phyloP scores from a whole-genome alignment of 2,113 vertebrate genomes.

The Australoheros scitulus region DNA sequence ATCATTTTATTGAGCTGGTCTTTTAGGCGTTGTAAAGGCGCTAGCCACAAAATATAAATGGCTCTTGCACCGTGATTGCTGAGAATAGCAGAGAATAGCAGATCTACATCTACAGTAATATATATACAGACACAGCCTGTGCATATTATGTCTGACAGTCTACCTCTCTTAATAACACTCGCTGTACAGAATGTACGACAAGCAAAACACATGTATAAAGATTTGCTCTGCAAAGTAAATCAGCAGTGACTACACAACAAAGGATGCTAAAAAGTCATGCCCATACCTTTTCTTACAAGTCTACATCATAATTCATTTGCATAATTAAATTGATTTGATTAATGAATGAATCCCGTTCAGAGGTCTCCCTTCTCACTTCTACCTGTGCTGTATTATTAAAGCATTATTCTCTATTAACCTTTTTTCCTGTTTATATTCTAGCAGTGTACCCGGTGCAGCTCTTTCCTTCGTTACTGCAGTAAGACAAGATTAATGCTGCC shows the following conservation, averaged over 20 bases:
- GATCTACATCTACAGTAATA: background rate
- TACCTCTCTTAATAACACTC: background rate
- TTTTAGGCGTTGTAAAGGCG: background rate
- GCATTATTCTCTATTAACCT: conserved; percentile 55
- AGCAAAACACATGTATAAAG: conserved; percentile 12
- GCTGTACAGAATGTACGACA: background rate
- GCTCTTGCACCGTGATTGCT: background rate
- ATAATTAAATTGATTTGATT: conserved; percentile 33
- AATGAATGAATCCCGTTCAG: conserved; percentile 25
- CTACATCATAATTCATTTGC: conserved; percentile 20
- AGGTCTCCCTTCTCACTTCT: conserved; percentile 13
- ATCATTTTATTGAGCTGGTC: background rate
- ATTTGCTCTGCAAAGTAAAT: background rate
- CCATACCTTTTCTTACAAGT: background rate
- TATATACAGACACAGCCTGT: background rate
- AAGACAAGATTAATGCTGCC: conserved; percentile 65
- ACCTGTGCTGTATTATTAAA: conserved; percentile 19
- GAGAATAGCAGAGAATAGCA: background rate
- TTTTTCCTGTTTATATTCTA: conserved; percentile 39
- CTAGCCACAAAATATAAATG: background rate
- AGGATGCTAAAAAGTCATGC: background rate
- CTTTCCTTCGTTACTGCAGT: conserved; percentile 29
- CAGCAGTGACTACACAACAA: background rate
- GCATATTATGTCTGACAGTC: background rate
- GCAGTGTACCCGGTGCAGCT: background rate